A percentile compares a stretch with the other conserved stretches of the same genome.
Conservation (phyloP, 1,140 invertebrate genomes). For the Hyles euphorbiae region DNA sequence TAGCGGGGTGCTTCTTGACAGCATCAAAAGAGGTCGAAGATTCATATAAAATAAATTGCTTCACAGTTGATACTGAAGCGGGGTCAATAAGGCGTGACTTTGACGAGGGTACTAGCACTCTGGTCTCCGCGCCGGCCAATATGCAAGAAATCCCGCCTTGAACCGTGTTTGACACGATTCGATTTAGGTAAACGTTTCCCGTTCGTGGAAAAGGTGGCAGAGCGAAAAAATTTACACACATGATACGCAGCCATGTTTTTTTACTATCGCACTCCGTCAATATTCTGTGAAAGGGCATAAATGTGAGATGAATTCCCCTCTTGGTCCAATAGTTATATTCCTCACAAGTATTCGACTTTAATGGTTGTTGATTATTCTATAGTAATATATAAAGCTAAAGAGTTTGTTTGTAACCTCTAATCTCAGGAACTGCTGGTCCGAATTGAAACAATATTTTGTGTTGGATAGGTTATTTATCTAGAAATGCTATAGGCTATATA, state of each 20-base stretch:
- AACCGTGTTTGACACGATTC: constrained; percentile 61
- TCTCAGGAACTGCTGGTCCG: too few species aligned
- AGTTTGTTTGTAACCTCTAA: too few species aligned
- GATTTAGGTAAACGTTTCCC: constrained; percentile 46
- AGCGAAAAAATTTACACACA: constrained; percentile 6
- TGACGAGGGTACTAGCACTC: constrained; percentile 57
- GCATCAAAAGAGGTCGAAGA: constrained; percentile 54
- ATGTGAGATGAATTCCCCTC: too few species aligned
- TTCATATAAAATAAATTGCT: constrained; percentile 73
- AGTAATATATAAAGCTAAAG: too few species aligned
- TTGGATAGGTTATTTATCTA: too few species aligned
- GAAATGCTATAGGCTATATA: too few species aligned
- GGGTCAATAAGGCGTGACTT: constrained; percentile 71
- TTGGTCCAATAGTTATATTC: too few species aligned
- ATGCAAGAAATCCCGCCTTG: constrained; percentile 56
- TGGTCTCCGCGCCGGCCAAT: constrained; percentile 51
- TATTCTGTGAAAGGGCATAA: too few species aligned
- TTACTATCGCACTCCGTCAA: neutral
- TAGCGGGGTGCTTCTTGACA: constrained; percentile 53
- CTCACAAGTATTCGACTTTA: too few species aligned
- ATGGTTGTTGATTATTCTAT: too few species aligned
- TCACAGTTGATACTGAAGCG: constrained; percentile 60
- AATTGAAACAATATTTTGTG: too few species aligned
- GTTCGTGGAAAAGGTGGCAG: constrained; percentile 3
- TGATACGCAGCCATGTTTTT: neutral